A percentile compares a stretch with the other conserved stretches of the same genome.
Evolutionary conservation across 2,797 vertebrate species (phyloP).

Genomic region (Sebastes aleutianus): DNA sequence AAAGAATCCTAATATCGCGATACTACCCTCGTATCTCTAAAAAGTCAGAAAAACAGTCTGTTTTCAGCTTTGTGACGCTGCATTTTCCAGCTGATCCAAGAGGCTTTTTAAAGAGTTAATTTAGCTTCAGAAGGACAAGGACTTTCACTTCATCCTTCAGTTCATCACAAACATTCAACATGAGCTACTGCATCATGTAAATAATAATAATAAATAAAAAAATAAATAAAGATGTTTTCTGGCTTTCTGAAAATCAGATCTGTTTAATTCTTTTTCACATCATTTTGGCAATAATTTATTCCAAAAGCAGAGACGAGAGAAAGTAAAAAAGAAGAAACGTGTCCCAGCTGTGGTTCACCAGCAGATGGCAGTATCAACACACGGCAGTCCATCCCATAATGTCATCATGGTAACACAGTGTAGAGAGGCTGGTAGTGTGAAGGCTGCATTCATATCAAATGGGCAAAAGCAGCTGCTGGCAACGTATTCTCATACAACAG

Average conservation of each 20-base stretch:
- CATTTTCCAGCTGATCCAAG: neutral
- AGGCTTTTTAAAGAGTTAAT: neutral
- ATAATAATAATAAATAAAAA: neutral
- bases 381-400: neutral
- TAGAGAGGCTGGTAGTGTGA: neutral
- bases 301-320: neutral
- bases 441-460: neutral
- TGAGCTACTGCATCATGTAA: neutral
- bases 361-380: neutral
- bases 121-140: neutral
- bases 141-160: neutral
- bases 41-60: no score
- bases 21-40: no score
- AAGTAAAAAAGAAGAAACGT: neutral
- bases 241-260: neutral
- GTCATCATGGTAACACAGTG: neutral
- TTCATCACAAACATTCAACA: neutral
- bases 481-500: no score
- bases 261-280: constrained; percentile 18
- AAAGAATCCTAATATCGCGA: no score
- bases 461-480: neutral
- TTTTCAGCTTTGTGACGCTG: neutral
- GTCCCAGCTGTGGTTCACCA: neutral
- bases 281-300: constrained; percentile 43
- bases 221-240: neutral